These are phyloP conservation scores for Perca schrenkii DNA, from an alignment of 2,113 vertebrate genomes.

Conservation along the genomic window DNA sequence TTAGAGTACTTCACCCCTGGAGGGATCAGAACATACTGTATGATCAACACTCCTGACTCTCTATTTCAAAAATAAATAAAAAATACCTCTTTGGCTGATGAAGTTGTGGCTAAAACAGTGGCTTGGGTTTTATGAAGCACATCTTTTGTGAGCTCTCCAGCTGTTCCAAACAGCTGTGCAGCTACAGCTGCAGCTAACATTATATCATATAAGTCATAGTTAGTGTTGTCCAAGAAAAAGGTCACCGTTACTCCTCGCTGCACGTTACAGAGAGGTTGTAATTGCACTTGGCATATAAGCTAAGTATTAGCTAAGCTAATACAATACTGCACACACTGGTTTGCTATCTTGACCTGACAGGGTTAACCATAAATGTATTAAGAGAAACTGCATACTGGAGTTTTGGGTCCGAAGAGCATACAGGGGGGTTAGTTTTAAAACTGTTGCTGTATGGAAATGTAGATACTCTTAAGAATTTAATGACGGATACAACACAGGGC, in stretches of 20 bases:
- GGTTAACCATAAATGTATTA: neutral
- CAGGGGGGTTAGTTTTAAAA: neutral
- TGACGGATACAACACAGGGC: neutral
- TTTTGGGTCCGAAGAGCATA: neutral
- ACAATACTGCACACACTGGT: neutral
- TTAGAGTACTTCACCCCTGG: neutral
- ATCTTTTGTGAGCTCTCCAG: neutral
- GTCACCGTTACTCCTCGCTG: neutral
- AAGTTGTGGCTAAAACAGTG: neutral
- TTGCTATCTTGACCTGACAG: neutral
- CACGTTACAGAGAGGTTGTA: neutral
- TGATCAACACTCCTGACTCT: neutral
- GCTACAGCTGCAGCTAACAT: slow-evolving; percentile 10
- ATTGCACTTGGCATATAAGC: neutral
- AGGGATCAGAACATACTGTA: neutral
- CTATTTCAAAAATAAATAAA: neutral
- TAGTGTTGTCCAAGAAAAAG: neutral
- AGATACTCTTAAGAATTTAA: neutral
- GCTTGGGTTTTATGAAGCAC: slow-evolving; percentile 4
- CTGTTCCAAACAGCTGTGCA: slow-evolving; percentile 6
- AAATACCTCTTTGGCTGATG: neutral
- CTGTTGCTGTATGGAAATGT: neutral
- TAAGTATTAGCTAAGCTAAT: neutral
- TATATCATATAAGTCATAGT: neutral
- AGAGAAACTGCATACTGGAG: neutral